Evolutionary conservation across 2,888 invertebrate genomes (phyloP).

Genomic region (Campoplex nolae): DNA sequence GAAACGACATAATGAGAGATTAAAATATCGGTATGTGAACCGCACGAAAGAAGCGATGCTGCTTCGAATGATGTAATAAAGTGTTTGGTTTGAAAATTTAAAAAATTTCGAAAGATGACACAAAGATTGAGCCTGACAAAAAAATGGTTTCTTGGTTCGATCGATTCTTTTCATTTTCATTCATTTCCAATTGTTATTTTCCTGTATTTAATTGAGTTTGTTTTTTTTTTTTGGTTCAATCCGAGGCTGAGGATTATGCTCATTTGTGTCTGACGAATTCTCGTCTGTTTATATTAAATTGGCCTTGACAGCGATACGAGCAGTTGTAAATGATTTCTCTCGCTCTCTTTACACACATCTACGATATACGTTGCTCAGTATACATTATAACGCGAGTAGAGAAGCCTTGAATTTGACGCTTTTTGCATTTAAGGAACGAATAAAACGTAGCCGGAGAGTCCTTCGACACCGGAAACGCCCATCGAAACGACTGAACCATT

Average conservation of each 20-base stretch:
- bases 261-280: slow-evolving; percentile 56
- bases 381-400: slow-evolving; percentile 39
- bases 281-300: slow-evolving; percentile 64
- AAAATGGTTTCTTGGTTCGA: not conserved
- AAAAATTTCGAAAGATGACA: not conserved
- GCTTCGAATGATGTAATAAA: slow-evolving; percentile 29
- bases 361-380: slow-evolving; percentile 5
- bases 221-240: not conserved
- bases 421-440: slow-evolving; percentile 33
- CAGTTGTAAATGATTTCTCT: slow-evolving; percentile 45
- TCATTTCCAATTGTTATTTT: not conserved
- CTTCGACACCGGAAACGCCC: slow-evolving; percentile 17
- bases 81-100: not conserved
- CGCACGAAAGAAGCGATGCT: not conserved
- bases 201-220: not conserved
- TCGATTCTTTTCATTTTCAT: not conserved
- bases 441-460: slow-evolving; percentile 1
- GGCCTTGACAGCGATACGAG: slow-evolving; percentile 67
- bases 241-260: slow-evolving; percentile 29
- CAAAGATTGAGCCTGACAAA: not conserved
- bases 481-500: not conserved
- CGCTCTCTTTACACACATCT: slow-evolving; percentile 4
- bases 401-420: slow-evolving; percentile 47
- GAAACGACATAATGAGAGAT: not conserved
- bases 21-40: not conserved